A percentile compares a stretch with the other conserved stretches of the same genome.
Conservation (phyloP, 2,888 invertebrate genomes). For the Cheilosia scutellata region DNA sequence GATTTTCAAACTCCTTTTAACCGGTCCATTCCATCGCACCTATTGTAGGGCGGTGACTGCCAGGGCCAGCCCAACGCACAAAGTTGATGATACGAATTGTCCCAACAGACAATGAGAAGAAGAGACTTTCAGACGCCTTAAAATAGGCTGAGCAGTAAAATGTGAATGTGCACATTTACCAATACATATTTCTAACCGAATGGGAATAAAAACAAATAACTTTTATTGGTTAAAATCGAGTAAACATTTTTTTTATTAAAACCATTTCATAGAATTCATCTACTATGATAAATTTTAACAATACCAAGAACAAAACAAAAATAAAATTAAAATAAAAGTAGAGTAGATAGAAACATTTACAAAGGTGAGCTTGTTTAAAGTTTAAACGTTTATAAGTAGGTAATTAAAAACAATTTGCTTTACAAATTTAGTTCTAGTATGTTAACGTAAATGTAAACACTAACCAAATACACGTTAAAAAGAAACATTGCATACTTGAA, state of each 20-base stretch:
- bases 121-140: too few species aligned
- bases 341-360: constrained; percentile 26
- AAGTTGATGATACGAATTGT: too few species aligned
- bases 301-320: constrained; percentile 41
- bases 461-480: constrained; percentile 43
- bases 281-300: constrained; percentile 62
- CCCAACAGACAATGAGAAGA: too few species aligned
- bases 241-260: constrained; percentile 55
- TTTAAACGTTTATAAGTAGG: constrained; percentile 23
- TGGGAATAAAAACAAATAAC: background rate
- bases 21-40: too few species aligned
- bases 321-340: constrained; percentile 5
- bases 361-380: constrained; percentile 31
- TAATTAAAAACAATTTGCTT: constrained; percentile 29
- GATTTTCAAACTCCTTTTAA: too few species aligned
- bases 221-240: constrained; percentile 41
- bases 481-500: constrained; percentile 43
- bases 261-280: constrained; percentile 31
- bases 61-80: too few species aligned
- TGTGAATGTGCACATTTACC: too few species aligned
- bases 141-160: too few species aligned
- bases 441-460: constrained; percentile 24
- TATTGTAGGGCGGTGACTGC: too few species aligned
- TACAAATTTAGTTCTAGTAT: background rate
- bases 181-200: background rate